A percentile compares a stretch with the other conserved stretches of the same genome.
These are phyloP conservation scores for Cheilosia impressa DNA, from an alignment of 2,888 invertebrate genomes.

Conservation along the genomic window DNA sequence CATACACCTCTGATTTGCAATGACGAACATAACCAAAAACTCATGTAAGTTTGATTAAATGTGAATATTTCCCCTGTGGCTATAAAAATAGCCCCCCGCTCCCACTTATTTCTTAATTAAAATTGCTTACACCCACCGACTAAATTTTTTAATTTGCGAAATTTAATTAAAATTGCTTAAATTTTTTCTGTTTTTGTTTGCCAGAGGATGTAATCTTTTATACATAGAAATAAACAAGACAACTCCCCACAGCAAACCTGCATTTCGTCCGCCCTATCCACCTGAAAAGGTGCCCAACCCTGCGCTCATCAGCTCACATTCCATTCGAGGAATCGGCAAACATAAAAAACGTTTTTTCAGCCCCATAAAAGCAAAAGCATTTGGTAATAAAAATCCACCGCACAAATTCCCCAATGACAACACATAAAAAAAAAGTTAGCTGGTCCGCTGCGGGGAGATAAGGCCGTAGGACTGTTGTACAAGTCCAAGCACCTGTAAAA, in stretches of 20 bases:
- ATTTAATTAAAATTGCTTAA: conserved; percentile 17
- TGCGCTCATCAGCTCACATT: background rate
- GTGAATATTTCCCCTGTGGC: too few relatives aligned
- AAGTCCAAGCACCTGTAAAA: conserved; percentile 31
- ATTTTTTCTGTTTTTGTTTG: background rate
- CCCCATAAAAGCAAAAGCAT: conserved; percentile 37
- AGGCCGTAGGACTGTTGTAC: background rate
- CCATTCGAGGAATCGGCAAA: conserved; percentile 1
- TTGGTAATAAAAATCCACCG: conserved; percentile 57
- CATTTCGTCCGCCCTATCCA: background rate
- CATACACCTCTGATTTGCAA: too few relatives aligned
- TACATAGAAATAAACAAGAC: background rate
- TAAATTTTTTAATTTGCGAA: conserved; percentile 1
- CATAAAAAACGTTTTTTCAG: conserved; percentile 30
- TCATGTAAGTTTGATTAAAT: too few relatives aligned
- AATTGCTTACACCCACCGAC: background rate
- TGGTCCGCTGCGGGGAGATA: background rate
- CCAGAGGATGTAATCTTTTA: background rate
- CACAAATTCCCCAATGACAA: conserved; percentile 48
- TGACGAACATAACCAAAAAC: too few relatives aligned
- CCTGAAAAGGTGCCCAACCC: background rate
- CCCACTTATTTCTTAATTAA: background rate
- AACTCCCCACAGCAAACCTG: background rate
- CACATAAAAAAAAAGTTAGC: conserved; percentile 33
- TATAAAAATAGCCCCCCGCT: too few relatives aligned